phyloP scores from a whole-genome alignment of 1,140 invertebrate genomes.

The Magallana gigas region DNA sequence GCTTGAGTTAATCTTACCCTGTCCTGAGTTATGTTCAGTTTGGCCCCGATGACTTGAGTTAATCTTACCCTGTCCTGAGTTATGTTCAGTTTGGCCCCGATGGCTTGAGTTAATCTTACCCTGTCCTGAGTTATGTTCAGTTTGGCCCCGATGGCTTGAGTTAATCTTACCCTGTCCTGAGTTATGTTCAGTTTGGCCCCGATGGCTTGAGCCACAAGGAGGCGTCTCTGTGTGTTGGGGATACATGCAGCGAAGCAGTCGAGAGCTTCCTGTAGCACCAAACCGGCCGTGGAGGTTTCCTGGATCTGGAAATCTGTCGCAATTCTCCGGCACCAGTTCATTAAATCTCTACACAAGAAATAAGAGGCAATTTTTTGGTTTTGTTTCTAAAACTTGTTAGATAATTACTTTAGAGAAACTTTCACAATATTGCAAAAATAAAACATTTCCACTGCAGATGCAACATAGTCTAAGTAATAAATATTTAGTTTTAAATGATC shows the following conservation, averaged over 20 bases:
- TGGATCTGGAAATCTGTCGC: slow-evolving; percentile 87
- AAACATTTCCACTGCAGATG: no score
- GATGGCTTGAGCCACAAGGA: slow-evolving; percentile 87
- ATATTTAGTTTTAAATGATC: no score
- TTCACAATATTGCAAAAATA: no score
- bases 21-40: slow-evolving; percentile 89
- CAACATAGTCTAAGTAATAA: no score
- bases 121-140: slow-evolving; percentile 91
- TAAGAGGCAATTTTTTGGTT: no score
- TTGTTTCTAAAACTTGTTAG: no score
- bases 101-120: slow-evolving; percentile 62
- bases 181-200: slow-evolving; percentile 91
- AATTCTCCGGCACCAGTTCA: slow-evolving; percentile 94
- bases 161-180: slow-evolving; percentile 83
- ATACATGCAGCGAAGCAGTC: slow-evolving; percentile 93
- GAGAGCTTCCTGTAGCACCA: slow-evolving; percentile 92
- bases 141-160: slow-evolving; percentile 79
- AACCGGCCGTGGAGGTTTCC: slow-evolving; percentile 86
- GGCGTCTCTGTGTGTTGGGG: slow-evolving; percentile 81
- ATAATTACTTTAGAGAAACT: no score
- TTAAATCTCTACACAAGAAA: slow-evolving; percentile 84
- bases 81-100: slow-evolving; percentile 87
- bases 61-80: slow-evolving; percentile 84
- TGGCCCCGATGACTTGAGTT: slow-evolving; percentile 86
- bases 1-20: slow-evolving; percentile 83